Conservation (phyloP, 2,113 vertebrate species). For the Callaeas wilsoni region DNA sequence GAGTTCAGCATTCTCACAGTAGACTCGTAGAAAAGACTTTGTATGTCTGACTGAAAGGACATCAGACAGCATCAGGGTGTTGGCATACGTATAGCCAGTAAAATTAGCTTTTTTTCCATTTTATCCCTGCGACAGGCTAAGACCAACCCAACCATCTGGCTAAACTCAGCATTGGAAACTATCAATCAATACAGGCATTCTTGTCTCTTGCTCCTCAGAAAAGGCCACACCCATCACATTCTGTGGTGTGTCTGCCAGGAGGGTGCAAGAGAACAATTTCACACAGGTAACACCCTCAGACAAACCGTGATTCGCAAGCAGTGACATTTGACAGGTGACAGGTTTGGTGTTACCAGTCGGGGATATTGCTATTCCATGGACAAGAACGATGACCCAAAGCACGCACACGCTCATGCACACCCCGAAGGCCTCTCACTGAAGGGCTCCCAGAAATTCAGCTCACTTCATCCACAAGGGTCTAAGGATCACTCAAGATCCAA, state of each 20-base stretch:
- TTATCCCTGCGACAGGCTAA: not conserved
- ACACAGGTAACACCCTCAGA: not conserved
- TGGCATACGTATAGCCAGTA: not conserved
- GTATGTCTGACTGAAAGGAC: not conserved
- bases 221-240: not conserved
- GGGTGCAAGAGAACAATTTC: not conserved
- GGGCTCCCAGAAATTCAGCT: not conserved
- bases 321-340: not conserved
- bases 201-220: not conserved
- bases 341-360: not conserved
- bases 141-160: not conserved
- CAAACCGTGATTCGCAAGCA: not conserved
- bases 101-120: not conserved
- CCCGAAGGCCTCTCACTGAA: not conserved
- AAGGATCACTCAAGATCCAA: not conserved
- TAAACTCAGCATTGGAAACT: not conserved
- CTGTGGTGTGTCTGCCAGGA: not conserved
- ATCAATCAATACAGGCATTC: not conserved
- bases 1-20: not conserved
- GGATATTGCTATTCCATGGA: not conserved
- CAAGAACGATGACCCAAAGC: rapidly evolving
- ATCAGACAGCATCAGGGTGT: not conserved
- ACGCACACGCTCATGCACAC: rapidly evolving
- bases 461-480: not conserved
- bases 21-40: not conserved